Conservation (phyloP, 2,888 invertebrate species). For the Caenorhabditis sp. region DNA sequence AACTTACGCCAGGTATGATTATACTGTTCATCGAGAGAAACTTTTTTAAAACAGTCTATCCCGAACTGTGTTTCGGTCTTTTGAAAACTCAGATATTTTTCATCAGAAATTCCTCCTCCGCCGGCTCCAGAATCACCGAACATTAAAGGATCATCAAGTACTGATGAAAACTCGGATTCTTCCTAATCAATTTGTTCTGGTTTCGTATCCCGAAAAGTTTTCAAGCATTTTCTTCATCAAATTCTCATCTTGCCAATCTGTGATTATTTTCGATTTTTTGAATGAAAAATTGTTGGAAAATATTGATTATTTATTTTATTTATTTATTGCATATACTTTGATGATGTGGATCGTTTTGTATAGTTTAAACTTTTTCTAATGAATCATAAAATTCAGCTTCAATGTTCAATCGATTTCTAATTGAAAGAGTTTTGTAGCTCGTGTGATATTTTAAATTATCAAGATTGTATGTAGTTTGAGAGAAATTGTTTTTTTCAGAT, state of each 20-base stretch:
- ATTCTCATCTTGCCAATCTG: not conserved
- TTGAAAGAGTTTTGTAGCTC: not conserved
- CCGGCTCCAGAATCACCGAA: slow-evolving; percentile 22
- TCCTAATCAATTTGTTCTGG: not conserved
- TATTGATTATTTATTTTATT: not conserved
- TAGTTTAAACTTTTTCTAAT: not conserved
- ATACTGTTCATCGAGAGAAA: no score
- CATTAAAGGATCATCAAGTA: slow-evolving; percentile 31
- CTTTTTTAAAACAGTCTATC: no score
- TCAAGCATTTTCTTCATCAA: not conserved
- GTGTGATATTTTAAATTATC: no score
- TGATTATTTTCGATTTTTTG: not conserved
- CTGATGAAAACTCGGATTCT: slow-evolving; percentile 34
- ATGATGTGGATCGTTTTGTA: not conserved
- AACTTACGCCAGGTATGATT: no score
- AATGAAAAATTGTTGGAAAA: not conserved
- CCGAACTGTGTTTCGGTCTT: not conserved
- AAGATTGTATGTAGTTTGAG: no score
- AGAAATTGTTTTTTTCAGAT: slow-evolving; percentile 5
- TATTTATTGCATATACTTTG: not conserved
- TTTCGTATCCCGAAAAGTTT: not conserved
- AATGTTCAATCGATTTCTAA: not conserved
- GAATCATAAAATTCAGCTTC: not conserved
- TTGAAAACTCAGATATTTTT: not conserved
- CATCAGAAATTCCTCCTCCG: slow-evolving; percentile 11